These are phyloP conservation scores for Hyalella azteca DNA, from an alignment of 2,888 invertebrate genomes.

Conservation along the genomic window DNA sequence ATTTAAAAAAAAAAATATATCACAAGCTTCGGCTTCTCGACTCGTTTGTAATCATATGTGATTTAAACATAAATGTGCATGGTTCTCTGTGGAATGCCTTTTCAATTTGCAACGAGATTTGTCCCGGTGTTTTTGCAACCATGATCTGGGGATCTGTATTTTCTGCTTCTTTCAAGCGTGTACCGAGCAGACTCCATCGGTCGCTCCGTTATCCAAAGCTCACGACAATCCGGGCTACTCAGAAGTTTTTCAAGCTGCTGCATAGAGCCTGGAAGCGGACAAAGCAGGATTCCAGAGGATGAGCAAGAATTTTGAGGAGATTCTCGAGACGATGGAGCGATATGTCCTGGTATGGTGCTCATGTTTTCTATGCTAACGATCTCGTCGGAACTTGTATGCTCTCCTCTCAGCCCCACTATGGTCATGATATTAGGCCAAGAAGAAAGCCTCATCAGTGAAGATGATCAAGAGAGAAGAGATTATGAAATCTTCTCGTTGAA, in stretches of 20 bases:
- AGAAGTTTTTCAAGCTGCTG: constrained; percentile 14
- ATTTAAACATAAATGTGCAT: too few relatives aligned
- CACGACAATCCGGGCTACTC: neutral
- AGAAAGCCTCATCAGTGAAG: neutral
- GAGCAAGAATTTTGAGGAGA: neutral
- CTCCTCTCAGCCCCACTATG: neutral
- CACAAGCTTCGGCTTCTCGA: too few relatives aligned
- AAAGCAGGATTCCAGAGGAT: constrained; percentile 3
- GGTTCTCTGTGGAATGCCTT: too few relatives aligned
- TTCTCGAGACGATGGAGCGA: constrained; percentile 16
- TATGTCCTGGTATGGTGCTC: neutral
- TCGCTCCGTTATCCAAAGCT: neutral
- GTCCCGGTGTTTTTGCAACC: too few relatives aligned
- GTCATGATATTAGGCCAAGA: neutral
- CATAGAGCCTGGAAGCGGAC: neutral
- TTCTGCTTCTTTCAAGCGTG: too few relatives aligned
- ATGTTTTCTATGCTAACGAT: neutral
- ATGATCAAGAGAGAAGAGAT: too few relatives aligned
- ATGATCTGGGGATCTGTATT: too few relatives aligned
- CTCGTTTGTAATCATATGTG: too few relatives aligned
- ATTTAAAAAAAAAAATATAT: too few relatives aligned
- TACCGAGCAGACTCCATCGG: neutral
- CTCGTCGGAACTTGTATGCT: neutral
- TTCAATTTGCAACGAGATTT: too few relatives aligned
- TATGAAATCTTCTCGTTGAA: too few relatives aligned